Evolutionary conservation across 1,140 invertebrate species (phyloP).

Genomic region (Battus philenor): DNA sequence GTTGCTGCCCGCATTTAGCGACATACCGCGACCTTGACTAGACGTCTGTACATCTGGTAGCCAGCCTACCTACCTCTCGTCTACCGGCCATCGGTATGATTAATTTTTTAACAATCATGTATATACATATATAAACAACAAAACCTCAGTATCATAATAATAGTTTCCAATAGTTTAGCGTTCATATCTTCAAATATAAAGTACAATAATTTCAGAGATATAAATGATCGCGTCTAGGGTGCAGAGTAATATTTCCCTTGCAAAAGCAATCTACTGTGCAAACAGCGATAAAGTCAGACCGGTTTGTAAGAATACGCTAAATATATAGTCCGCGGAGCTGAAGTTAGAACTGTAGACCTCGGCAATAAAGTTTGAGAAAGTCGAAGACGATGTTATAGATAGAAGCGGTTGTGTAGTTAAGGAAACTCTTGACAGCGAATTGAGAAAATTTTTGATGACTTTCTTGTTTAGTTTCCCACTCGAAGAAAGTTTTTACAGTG

Average conservation of each 20-base stretch:
- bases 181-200: no score
- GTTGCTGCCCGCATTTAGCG: no score
- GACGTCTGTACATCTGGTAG: no score
- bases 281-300: not conserved
- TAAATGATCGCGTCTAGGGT: no score
- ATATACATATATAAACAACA: no score
- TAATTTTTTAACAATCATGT: no score
- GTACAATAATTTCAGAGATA: no score
- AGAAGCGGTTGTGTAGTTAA: constrained; percentile 1
- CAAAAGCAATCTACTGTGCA: constrained; percentile 1
- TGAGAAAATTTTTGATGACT: constrained; percentile 8
- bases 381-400: not conserved
- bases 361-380: constrained; percentile 1
- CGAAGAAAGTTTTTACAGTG: not conserved
- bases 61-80: no score
- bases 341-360: not conserved
- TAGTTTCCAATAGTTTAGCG: no score
- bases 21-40: no score
- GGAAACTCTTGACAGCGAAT: not conserved
- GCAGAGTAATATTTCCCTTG: not conserved
- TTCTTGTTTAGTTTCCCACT: not conserved
- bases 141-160: no score
- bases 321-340: not conserved
- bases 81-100: no score
- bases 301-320: not conserved